A percentile compares a stretch with the other conserved stretches of the same genome.
Evolutionary conservation across 1,140 invertebrate species (phyloP).

Genomic region (Rhyacophila brunnea): DNA sequence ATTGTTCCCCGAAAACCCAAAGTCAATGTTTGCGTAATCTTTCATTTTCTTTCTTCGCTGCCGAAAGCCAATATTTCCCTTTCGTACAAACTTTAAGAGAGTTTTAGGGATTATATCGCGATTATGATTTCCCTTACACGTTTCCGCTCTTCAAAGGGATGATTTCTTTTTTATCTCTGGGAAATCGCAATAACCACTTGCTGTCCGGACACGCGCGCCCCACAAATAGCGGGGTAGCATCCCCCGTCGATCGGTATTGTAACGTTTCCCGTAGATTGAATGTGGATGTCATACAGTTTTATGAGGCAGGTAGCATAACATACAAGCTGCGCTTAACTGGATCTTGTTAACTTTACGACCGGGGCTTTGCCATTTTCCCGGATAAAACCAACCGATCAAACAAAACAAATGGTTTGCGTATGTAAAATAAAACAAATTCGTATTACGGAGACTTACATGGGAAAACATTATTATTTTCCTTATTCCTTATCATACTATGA

Average conservation of each 20-base stretch:
- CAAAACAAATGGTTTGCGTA: too few relatives aligned
- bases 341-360: conserved; percentile 9
- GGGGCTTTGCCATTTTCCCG: background rate
- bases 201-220: background rate
- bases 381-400: background rate
- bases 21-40: too few relatives aligned
- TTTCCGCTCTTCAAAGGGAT: background rate
- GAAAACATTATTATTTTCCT: too few relatives aligned
- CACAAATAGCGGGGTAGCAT: conserved; percentile 3
- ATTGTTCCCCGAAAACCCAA: too few relatives aligned
- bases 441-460: too few relatives aligned
- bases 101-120: background rate
- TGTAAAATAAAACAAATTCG: too few relatives aligned
- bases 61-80: too few relatives aligned
- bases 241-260: background rate
- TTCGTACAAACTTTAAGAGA: too few relatives aligned
- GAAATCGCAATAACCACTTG: background rate
- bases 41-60: too few relatives aligned
- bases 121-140: background rate
- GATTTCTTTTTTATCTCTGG: conserved; percentile 6
- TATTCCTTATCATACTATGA: too few relatives aligned
- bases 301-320: conserved; percentile 5
- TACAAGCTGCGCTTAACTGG: background rate
- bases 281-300: conserved; percentile 11
- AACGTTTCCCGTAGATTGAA: conserved; percentile 7